Base-by-base conservation (phyloP, 2,888 invertebrate species). In the Acronicta aceris region DNA sequence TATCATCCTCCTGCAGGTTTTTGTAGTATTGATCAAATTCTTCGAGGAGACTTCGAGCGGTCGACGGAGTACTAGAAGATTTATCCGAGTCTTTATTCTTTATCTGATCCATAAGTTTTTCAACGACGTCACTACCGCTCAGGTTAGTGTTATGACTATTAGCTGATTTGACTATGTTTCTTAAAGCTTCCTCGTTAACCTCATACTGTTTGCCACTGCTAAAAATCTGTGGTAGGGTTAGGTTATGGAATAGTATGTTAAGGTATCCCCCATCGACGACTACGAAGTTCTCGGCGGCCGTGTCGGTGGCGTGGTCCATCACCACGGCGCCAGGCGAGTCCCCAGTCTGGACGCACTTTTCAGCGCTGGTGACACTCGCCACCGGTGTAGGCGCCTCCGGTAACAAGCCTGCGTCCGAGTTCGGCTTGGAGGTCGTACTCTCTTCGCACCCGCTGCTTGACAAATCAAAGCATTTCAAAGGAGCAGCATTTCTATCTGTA, bases 391-490 rank as follows among this genome's bases (percentile, higher is more conserved):
- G 4, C 58, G 69, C 27, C 56, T 79, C 71, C 1, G 57, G 41
- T 1, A 65, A 53, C 3, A 62, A 12, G 0, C 59, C 56, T 0
- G 60, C 43, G 5, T 83, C 83, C 0, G 80, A 72, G 42, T 73
- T 79, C 3, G 58, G 59, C n/a, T 79, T 81, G 2, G 85, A 81
- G 3, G 81, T 78, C 1, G 85, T 81, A 56, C 86, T 89, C 0
- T 93, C 93, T 12, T 93, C 93, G 67, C 92, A 91, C 0, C 92
- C 89, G 60, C 93, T 94, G 68, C 93, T 93, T 2, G 94, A 91
- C 33, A 94, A 78, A 53, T 94, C 94, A 67, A 94, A 94, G 77
- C 94, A 94, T 79, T 94, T 94, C 12, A 94, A 69, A 2, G 94
- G 94, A 4, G 89, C 83, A 5, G 81, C 64, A 60, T 81, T 81